A percentile compares a stretch with the other conserved stretches of the same genome.
These are phyloP conservation scores for Lates japonicus DNA, from an alignment of 2,797 vertebrate genomes.

Conservation along the genomic window DNA sequence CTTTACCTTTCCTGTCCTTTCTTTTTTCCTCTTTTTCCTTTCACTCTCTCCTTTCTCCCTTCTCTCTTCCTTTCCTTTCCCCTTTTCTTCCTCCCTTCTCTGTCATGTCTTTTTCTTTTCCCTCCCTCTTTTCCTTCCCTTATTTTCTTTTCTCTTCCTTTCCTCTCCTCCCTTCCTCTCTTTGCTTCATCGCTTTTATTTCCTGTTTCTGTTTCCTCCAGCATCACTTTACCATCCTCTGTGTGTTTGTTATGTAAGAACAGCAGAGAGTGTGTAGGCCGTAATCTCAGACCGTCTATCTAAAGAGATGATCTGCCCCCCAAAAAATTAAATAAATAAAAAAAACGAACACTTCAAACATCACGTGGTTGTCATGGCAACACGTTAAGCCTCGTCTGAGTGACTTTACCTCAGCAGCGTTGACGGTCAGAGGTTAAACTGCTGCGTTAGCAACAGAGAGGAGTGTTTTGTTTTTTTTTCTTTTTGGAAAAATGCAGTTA, in stretches of 20 bases:
- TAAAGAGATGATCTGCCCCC: constrained; percentile 62
- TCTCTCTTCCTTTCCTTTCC: not conserved
- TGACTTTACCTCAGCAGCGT: not conserved
- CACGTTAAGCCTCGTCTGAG: not conserved
- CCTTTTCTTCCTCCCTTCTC: not conserved
- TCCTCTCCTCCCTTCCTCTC: not conserved
- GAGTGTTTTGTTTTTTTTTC: not conserved
- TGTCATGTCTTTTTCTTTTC: not conserved
- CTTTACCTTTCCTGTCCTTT: not conserved
- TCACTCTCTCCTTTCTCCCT: not conserved
- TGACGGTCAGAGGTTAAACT: constrained; percentile 31
- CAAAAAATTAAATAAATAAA: not conserved
- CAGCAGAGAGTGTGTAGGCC: constrained; percentile 79
- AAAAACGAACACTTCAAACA: constrained; percentile 57
- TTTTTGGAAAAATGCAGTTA: not conserved
- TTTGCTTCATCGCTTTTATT: constrained; percentile 43
- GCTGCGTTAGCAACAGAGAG: not conserved
- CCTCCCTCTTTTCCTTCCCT: not conserved
- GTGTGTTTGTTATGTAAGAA: constrained; percentile 72
- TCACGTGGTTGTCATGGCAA: constrained; percentile 58
- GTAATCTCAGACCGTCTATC: constrained; percentile 77
- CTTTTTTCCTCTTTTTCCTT: not conserved
- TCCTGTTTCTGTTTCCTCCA: constrained; percentile 67
- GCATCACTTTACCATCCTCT: constrained; percentile 49
- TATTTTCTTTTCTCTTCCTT: not conserved